These are phyloP conservation scores for Pyrrhura leucotis DNA, from an alignment of 2,797 vertebrate genomes.

Conservation along the genomic window DNA sequence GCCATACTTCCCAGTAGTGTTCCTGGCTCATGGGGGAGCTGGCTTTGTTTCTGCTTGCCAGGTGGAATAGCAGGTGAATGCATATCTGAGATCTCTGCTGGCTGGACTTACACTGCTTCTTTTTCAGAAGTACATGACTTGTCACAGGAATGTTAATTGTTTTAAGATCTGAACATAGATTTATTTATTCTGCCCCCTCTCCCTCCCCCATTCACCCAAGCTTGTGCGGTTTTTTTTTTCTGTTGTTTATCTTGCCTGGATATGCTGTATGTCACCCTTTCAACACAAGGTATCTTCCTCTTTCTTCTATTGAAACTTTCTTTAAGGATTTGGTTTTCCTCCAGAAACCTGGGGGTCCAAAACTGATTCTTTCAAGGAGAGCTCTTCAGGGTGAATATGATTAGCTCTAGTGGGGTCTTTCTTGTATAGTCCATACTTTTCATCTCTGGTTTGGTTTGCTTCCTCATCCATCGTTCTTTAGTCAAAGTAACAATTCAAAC, in stretches of 20 bases:
- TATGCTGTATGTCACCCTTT: not conserved
- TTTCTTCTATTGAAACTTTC: not conserved
- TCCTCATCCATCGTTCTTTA: rapidly evolving
- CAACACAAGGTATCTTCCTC: not conserved
- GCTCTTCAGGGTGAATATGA: not conserved
- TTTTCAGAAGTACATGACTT: not conserved
- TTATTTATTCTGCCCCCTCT: not conserved
- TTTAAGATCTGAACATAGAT: not conserved
- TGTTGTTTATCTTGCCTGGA: not conserved
- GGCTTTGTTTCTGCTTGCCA: not conserved
- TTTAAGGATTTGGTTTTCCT: not conserved
- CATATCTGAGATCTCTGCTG: not conserved
- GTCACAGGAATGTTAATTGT: not conserved
- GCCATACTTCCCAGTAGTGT: not conserved
- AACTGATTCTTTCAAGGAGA: not conserved
- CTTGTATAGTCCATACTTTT: not conserved
- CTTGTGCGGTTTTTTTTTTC: not conserved
- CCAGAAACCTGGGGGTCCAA: not conserved
- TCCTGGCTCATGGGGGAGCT: not conserved
- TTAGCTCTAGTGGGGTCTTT: not conserved
- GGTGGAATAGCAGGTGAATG: not conserved
- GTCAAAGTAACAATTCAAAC: not conserved
- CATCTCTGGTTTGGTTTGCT: not conserved
- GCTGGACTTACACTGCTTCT: not conserved
- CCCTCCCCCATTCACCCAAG: rapidly evolving